A percentile compares a stretch with the other conserved stretches of the same genome.
Conservation (phyloP, 2,113 vertebrate species). For the Eupsittula cactorum region DNA sequence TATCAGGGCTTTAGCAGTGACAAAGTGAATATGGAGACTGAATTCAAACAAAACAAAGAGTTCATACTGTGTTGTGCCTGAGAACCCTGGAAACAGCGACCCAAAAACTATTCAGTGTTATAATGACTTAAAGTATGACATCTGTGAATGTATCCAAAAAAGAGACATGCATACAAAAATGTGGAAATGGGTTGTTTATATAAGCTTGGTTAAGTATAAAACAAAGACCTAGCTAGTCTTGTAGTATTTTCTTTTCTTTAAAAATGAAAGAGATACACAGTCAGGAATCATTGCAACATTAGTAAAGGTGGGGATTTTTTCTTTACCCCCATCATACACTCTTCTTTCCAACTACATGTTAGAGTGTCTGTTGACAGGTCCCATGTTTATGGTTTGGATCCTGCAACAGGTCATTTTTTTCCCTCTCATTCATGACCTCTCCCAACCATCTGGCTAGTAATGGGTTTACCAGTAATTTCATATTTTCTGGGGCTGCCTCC, state of each 20-base stretch:
- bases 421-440: background rate
- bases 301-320: background rate
- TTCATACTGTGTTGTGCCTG: background rate
- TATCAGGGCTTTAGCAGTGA: background rate
- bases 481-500: background rate
- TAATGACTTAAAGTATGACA: background rate
- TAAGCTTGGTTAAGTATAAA: constrained; percentile 18
- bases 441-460: constrained; percentile 10
- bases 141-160: background rate
- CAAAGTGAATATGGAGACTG: background rate
- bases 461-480: constrained; percentile 17
- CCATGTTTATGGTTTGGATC: constrained; percentile 33
- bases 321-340: background rate
- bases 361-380: constrained; percentile 4
- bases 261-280: background rate
- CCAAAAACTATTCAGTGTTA: background rate
- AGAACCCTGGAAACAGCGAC: constrained; percentile 4
- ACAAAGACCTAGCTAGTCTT: background rate
- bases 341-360: background rate
- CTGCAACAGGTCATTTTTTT: background rate
- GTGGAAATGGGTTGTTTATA: background rate
- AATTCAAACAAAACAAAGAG: constrained; percentile 17
- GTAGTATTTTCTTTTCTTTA: background rate
- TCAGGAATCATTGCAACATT: background rate
- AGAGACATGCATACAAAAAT: background rate